Evolutionary conservation across 2,888 invertebrate genomes (phyloP).

Genomic region (Argynnis bischoffii): DNA sequence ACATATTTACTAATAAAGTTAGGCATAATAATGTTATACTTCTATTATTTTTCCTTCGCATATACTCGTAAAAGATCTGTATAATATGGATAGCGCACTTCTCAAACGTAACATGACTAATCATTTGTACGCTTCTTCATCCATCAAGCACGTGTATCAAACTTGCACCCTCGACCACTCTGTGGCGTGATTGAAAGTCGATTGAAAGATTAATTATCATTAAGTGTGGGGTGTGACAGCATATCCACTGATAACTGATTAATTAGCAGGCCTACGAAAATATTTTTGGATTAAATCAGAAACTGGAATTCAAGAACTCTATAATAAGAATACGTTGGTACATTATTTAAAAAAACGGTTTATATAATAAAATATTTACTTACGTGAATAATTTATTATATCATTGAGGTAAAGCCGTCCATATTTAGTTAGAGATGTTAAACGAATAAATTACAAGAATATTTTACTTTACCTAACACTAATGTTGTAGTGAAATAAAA

Average conservation of each 20-base stretch:
- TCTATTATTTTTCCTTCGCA: no score
- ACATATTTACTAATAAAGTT: no score
- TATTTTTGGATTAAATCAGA: background rate
- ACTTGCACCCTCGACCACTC: constrained; percentile 6
- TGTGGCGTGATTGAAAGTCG: constrained; percentile 14
- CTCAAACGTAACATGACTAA: background rate
- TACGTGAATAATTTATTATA: no score
- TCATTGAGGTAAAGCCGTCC: no score
- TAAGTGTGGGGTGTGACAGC: background rate
- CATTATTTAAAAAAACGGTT: no score
- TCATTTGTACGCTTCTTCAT: constrained; percentile 1
- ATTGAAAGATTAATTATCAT: constrained; percentile 9
- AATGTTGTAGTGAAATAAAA: no score
- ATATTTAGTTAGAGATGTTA: no score
- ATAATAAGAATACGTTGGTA: no score
- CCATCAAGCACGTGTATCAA: constrained; percentile 14
- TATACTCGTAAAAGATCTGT: background rate
- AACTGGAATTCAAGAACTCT: background rate
- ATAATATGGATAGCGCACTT: background rate
- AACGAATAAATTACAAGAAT: no score
- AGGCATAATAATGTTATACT: no score
- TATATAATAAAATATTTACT: no score
- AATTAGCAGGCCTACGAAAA: background rate
- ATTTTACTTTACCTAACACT: no score
- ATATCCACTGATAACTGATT: constrained; percentile 13